phyloP scores from a whole-genome alignment of 2,113 vertebrate genomes.

The Spermophilus dauricus region DNA sequence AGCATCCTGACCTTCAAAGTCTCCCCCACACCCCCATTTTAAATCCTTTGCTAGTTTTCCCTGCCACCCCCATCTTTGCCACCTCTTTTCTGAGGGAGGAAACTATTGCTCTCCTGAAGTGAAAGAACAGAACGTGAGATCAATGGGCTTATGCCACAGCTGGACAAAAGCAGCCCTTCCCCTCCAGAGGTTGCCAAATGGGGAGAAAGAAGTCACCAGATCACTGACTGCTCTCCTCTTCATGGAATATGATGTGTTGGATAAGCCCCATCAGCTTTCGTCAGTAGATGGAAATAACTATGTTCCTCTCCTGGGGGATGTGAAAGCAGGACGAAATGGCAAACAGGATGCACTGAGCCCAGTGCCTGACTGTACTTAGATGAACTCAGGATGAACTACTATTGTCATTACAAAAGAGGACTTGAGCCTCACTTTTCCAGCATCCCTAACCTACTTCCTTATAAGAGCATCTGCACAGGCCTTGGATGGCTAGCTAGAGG shows the following conservation, averaged over 20 bases:
- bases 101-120: neutral
- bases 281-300: neutral
- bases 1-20: neutral
- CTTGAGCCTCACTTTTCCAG: neutral
- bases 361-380: accelerated
- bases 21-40: no score
- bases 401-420: accelerated
- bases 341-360: accelerated
- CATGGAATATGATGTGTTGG: neutral
- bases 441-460: neutral
- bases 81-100: neutral
- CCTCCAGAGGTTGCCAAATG: neutral
- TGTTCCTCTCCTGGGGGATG: accelerated
- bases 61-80: neutral
- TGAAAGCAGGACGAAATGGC: neutral
- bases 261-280: no score
- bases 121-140: neutral
- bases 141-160: no score
- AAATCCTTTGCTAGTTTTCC: no score
- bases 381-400: neutral
- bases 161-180: neutral
- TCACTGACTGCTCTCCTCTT: neutral
- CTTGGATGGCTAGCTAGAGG: neutral
- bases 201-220: neutral
- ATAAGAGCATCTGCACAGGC: no score